Evolutionary conservation across 2,888 invertebrate genomes (phyloP).

Genomic region (Stenchaetothrips biformis): DNA sequence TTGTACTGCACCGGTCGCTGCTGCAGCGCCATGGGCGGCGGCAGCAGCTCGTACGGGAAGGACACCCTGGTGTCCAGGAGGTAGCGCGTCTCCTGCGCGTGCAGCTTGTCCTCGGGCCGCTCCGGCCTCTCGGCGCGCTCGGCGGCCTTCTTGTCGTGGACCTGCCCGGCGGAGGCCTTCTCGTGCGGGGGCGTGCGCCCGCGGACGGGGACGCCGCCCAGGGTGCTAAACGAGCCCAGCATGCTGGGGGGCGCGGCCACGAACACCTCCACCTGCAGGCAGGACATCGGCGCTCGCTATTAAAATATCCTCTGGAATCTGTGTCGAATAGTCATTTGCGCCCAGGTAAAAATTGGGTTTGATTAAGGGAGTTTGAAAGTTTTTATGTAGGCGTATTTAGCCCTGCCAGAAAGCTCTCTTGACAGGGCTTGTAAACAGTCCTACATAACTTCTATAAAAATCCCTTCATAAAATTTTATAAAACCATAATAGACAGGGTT

Average conservation of each 20-base stretch:
- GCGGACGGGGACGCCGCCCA: constrained; percentile 55
- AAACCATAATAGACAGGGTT: no score
- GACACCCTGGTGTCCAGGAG: constrained; percentile 30
- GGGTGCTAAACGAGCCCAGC: constrained; percentile 56
- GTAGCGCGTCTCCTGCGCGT: constrained; percentile 25
- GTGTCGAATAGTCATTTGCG: no score
- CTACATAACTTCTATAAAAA: no score
- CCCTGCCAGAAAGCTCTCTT: no score
- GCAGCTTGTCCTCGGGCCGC: neutral
- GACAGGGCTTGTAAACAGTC: no score
- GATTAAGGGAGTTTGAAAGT: no score
- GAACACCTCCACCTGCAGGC: constrained; percentile 35
- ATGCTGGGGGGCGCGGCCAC: constrained; percentile 40
- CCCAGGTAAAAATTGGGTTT: no score
- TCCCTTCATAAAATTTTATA: no score
- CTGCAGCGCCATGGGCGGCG: constrained; percentile 29
- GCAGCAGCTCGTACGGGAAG: constrained; percentile 27
- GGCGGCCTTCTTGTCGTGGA: neutral
- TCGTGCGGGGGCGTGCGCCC: constrained; percentile 50
- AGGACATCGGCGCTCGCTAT: neutral
- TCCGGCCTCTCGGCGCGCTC: neutral
- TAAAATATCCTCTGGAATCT: no score
- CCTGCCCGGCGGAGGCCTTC: constrained; percentile 43
- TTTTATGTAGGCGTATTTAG: no score
- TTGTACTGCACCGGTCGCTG: constrained; percentile 15